Base-by-base conservation (phyloP, 2,888 invertebrate genomes). In the Vanessa cardui region DNA sequence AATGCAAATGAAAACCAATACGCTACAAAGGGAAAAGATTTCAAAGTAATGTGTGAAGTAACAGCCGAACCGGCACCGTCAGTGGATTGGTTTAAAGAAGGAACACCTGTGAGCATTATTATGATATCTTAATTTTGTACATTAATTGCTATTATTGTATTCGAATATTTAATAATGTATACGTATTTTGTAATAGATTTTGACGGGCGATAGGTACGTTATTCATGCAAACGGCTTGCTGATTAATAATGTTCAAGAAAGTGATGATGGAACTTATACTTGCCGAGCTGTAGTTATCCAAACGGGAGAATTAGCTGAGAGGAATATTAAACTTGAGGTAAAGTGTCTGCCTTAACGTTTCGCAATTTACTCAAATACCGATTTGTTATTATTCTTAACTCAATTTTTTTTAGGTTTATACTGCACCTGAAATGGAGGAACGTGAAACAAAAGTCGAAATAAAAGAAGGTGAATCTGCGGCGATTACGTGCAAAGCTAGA, bases 71-170 rank as follows among this genome's bases (percentile, higher is more conserved):
- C 98, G 15, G 93, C 96, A 45, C 97, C 98, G 0, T 94, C 95
- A n/a, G 95, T 98, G 15, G 96, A 96, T 83, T 98, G 98, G 97
- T 94, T 96, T 73, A 96, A 96, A 84, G 96, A 97, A 83, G 96
- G 96, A 46, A 94, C 95, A 77, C 90, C 94, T 71, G 94, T 95
- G 88, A 92, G 90, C 82, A 62, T 9, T n/a, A 47, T 39, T 18
- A 58, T 62, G 20, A 49, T 26, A 15, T 5, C 0, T 1, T 15
- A 52, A 12, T 15, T 26, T 26, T 15, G 26, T 52, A 6, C 6
- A 6, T 21, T 21, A 8, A 21, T 21, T 26, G 0, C 1, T 20
- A 21, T 20, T 9, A 21, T 15, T 1, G 4, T 39, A 12, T 12
- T 39, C 12, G 12, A 12, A 39, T 12, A 39, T 39, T 39, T 3